Base-by-base conservation (phyloP, 2,888 invertebrate genomes). In the Drosophila melanosoma region DNA sequence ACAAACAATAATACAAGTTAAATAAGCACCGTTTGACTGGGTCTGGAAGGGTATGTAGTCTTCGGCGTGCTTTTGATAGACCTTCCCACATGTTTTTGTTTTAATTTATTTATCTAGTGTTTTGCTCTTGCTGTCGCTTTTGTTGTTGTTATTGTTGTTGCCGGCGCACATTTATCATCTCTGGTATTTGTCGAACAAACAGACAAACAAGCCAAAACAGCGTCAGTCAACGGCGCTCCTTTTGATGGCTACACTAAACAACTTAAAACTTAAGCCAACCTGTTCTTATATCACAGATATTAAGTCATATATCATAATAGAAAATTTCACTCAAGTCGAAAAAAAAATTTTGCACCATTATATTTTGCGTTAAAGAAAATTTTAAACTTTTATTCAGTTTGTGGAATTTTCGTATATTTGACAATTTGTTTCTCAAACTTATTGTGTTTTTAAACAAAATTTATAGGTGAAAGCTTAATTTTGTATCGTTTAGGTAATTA, bases 131-230 rank as follows among this genome's bases (percentile, higher is more conserved):
- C 7, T 49, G 15, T 54, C 40, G 15, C 29, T 35, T 12, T 51
- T 70, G 29, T 49, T 62, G 23, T 67, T 68, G 10, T 49, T 35
- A 7, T 61, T 76, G 29, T 56, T 63, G 69, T 65, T 82, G 70
- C 77, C 83, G 82, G 77, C 73, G 54, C 70, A 76, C 51, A 80
- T 80, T 76, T 63, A 81, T 81, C 69, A 80, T 72, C 83, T 81
- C 32, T 52, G 60, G 53, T 81, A 83, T 81, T 83, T 83, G 74
- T 49, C 56, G 62, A 74, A 64, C 78, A 84, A 84, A 89, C 73
- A 83, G 58, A 40, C 68, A 78, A 81, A 76, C 78, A 82, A 69
- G 64, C 45, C 45, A 45, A 45, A 23, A 45, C 68, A 53, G 29
- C 61, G 53, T 45, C 54, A 53, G 63, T 35, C 66, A 57, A 62